phyloP scores from a whole-genome alignment of 2,888 invertebrate species.

The Trichopoda pennipes region DNA sequence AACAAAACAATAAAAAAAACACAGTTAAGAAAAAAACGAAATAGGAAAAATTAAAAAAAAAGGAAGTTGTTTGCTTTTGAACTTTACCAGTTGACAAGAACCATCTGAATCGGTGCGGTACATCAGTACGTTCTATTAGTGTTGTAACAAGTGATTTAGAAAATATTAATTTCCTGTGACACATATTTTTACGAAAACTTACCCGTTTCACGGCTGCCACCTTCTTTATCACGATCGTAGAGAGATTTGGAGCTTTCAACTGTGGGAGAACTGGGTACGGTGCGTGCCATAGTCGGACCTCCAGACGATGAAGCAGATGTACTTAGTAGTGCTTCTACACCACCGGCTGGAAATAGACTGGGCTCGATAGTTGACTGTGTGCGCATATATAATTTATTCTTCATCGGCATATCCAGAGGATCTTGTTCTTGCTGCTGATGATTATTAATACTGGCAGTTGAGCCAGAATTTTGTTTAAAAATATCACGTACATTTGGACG shows the following conservation, averaged over 20 bases:
- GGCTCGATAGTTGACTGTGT: constrained; percentile 77
- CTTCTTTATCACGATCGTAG: constrained; percentile 71
- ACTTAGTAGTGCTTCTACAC: constrained; percentile 79
- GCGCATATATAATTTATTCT: constrained; percentile 74
- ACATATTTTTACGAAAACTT: constrained; percentile 63
- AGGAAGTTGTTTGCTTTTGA: constrained; percentile 54
- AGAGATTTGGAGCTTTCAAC: constrained; percentile 75
- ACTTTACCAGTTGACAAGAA: constrained; percentile 80
- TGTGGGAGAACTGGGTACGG: constrained; percentile 74
- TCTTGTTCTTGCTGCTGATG: constrained; percentile 78
- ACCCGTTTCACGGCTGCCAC: constrained; percentile 78
- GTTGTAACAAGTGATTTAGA: constrained; percentile 56
- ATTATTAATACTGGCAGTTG: constrained; percentile 73
- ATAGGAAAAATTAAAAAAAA: constrained; percentile 8
- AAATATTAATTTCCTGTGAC: constrained; percentile 59
- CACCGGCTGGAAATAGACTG: constrained; percentile 78
- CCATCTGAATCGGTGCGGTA: constrained; percentile 78
- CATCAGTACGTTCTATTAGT: constrained; percentile 75
- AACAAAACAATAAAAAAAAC: constrained; percentile 1
- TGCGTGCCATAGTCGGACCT: constrained; percentile 72
- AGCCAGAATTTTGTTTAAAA: constrained; percentile 81
- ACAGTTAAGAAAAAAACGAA: constrained; percentile 34
- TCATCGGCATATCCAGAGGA: constrained; percentile 85
- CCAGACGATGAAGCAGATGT: constrained; percentile 77
- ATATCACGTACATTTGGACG: constrained; percentile 85